Percentiles rank a stretch among this genome's conserved stretches.
Evolutionary conservation across 1,140 invertebrate genomes (phyloP).

Genomic region (Pantala flavescens): DNA sequence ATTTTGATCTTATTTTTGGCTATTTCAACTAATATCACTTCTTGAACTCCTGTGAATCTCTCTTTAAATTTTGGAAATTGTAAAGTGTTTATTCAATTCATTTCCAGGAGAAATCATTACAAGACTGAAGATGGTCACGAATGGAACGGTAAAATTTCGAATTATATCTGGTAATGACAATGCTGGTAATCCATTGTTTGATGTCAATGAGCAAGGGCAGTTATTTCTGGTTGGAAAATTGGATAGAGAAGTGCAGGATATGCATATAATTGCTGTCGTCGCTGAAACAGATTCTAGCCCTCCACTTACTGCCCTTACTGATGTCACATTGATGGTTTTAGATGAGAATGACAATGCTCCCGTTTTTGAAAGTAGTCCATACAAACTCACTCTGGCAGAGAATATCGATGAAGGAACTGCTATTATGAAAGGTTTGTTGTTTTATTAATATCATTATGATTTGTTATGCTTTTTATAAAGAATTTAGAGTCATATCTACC

Average conservation of each 20-base stretch:
- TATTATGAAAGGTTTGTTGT: constrained; percentile 52
- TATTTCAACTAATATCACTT: background rate
- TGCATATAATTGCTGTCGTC: constrained; percentile 65
- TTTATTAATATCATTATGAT: constrained; percentile 32
- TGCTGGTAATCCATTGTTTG: constrained; percentile 43
- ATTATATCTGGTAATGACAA: constrained; percentile 54
- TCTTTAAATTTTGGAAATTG: too few relatives aligned
- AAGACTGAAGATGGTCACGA: constrained; percentile 47
- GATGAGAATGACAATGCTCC: constrained; percentile 89
- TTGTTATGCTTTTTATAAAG: background rate
- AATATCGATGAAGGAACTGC: constrained; percentile 67
- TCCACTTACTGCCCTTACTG: constrained; percentile 56
- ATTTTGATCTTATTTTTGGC: background rate
- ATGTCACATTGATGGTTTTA: constrained; percentile 66
- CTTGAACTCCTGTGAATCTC: background rate
- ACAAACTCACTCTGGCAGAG: constrained; percentile 65
- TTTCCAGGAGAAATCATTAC: constrained; percentile 47
- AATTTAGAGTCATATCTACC: background rate
- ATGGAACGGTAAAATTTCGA: constrained; percentile 50
- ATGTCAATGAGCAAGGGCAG: constrained; percentile 60
- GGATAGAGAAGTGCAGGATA: constrained; percentile 62
- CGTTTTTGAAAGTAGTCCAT: constrained; percentile 71
- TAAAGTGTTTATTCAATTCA: too few relatives aligned
- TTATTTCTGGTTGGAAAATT: constrained; percentile 57
- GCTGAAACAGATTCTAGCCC: constrained; percentile 71